Evolutionary conservation across 2,797 vertebrate genomes (phyloP), one percentile per base, ranked within the genome.

Genomic region (Pogoniulus pusillus): DNA sequence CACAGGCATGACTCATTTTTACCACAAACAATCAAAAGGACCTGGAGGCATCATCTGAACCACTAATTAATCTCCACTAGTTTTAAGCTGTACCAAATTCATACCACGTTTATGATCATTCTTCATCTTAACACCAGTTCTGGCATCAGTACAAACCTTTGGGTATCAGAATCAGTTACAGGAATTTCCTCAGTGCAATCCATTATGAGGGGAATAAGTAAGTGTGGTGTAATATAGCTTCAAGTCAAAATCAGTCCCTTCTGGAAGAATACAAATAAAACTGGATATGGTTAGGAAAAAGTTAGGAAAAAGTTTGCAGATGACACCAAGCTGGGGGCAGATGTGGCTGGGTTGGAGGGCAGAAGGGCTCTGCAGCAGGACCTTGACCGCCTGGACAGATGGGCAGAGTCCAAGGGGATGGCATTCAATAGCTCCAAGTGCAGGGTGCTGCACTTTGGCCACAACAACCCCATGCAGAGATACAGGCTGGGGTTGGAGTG

Each of bases 71-170:
- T 45, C 80, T 37, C 45, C 37, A 19, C 39, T 76, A 3, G n/a
- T 68, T 89, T 85, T 62, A 77, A 77, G n/a, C 30, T 80, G 32
- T 43, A 73, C 68, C 59, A 77, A 71, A 91, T 92, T 91, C 60
- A 80, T 7, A 66, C 32, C 63, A 30, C 66, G 66, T 29, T 69
- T 23, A 93, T 82, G 60, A 85, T 45, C 57, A 75, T 4, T 59
- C 23, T 68, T 95, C 82, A 69, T 79, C 55, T 78, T 37, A 79
- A 69, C 47, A 58, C 32, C 60, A 58, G 1, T 24, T 78, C 77
- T 77, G 70, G 55, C 73, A 89, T 8, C n/a, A 15, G 9, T 11
- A 51, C 58, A 87, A 77, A 88, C 37, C 27, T 64, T 7, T 47
- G 16, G 15, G 47, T 71, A 91, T 24, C 79, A 77, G n/a, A 79